These are phyloP conservation scores for Scophthalmus maximus DNA, from an alignment of 2,113 vertebrate genomes.

Conservation along the genomic window DNA sequence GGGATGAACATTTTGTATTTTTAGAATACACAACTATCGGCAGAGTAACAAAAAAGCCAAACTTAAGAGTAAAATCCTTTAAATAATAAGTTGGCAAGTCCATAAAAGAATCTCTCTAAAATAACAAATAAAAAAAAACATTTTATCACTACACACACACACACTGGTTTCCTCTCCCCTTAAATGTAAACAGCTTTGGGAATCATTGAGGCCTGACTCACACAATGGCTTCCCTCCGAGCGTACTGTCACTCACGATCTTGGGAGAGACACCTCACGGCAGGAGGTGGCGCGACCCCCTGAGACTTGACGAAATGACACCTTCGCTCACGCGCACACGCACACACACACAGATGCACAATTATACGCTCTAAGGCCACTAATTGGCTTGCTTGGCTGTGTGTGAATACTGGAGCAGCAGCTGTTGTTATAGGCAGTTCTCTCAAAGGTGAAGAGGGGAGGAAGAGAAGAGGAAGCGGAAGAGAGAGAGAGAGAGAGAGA, in stretches of 20 bases:
- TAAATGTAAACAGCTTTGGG: conserved; percentile 68
- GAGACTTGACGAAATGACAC: conserved; percentile 75
- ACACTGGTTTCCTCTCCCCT: conserved; percentile 49
- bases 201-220: conserved; percentile 70
- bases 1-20: not conserved
- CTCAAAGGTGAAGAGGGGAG: conserved; percentile 54
- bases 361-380: conserved; percentile 66
- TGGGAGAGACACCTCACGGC: conserved; percentile 76
- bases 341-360: conserved; percentile 43
- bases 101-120: not conserved
- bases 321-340: conserved; percentile 38
- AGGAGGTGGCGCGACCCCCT: conserved; percentile 75
- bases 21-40: not conserved
- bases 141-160: conserved; percentile 28
- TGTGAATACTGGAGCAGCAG: conserved; percentile 72
- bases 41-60: not conserved
- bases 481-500: conserved; percentile 10
- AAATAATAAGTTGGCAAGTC: not conserved
- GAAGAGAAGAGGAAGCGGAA: conserved; percentile 44
- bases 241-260: conserved; percentile 72
- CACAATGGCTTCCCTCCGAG: conserved; percentile 65
- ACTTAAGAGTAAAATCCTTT: not conserved
- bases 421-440: conserved; percentile 60
- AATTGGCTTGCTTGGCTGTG: conserved; percentile 74
- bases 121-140: not conserved